A percentile compares a stretch with the other conserved stretches of the same genome.
phyloP scores from a whole-genome alignment of 2,797 vertebrate genomes.

The Discoglossus pictus region DNA sequence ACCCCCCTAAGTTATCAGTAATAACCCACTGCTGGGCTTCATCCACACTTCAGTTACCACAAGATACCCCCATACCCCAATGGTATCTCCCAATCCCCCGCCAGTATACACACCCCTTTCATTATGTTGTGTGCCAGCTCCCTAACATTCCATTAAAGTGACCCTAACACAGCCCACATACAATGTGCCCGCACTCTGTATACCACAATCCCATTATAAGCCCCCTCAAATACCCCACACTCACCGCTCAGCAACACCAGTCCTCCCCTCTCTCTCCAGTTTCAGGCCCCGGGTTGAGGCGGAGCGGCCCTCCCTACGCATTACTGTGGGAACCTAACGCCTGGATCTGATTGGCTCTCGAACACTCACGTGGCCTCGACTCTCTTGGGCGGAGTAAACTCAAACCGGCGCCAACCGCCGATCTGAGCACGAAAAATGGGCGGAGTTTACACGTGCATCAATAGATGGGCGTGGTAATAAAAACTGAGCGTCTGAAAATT shows the following conservation, averaged over 20 bases:
- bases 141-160: too few relatives aligned
- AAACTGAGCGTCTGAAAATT: not conserved
- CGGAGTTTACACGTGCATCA: not conserved
- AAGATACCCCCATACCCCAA: too few relatives aligned
- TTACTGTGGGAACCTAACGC: constrained; percentile 5
- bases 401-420: constrained; percentile 43
- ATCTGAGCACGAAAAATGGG: constrained; percentile 2
- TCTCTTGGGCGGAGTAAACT: constrained; percentile 20
- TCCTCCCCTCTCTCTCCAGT: constrained; percentile 15
- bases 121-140: too few relatives aligned
- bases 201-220: too few relatives aligned
- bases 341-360: not conserved
- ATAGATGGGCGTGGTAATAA: not conserved
- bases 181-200: not conserved
- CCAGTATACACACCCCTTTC: too few relatives aligned
- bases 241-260: constrained; percentile 22
- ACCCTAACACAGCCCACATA: too few relatives aligned
- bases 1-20: too few relatives aligned
- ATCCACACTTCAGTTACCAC: too few relatives aligned
- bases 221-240: not conserved
- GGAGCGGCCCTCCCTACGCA: constrained; percentile 6
- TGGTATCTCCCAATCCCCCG: too few relatives aligned
- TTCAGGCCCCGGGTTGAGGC: constrained; percentile 41
- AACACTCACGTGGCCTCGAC: constrained; percentile 1
- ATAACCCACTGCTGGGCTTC: too few relatives aligned